Evolutionary conservation across 2,888 invertebrate species (phyloP).

Genomic region (Cepaea hortensis): DNA sequence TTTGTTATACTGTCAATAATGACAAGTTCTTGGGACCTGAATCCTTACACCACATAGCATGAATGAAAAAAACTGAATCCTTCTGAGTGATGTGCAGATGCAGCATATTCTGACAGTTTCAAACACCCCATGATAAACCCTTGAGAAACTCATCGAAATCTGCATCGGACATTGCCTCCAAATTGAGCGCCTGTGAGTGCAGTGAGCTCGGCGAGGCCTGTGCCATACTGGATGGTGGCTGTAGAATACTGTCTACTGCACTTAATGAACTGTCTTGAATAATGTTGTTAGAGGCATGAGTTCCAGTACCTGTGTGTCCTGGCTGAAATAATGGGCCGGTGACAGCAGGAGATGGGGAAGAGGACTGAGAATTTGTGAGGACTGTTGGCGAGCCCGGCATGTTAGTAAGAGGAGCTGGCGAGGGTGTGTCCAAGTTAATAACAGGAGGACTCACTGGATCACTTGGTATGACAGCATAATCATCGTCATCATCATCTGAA

Average conservation of each 20-base stretch:
- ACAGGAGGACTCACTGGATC: slow-evolving; percentile 56
- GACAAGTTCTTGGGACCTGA: too few species aligned
- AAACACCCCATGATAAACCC: slow-evolving; percentile 61
- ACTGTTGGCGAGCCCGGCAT: slow-evolving; percentile 45
- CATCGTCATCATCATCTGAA: slow-evolving; percentile 68
- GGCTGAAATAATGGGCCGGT: slow-evolving; percentile 27
- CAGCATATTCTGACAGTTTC: neutral
- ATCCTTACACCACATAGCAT: too few species aligned
- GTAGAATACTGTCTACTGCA: slow-evolving; percentile 44
- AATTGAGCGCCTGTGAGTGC: slow-evolving; percentile 50
- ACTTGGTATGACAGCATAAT: slow-evolving; percentile 42
- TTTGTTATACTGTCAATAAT: too few species aligned
- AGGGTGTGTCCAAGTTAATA: slow-evolving; percentile 62
- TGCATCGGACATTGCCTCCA: slow-evolving; percentile 59
- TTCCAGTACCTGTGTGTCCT: slow-evolving; percentile 12
- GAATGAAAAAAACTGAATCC: too few species aligned
- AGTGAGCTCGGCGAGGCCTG: slow-evolving; percentile 33
- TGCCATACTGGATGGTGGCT: slow-evolving; percentile 14
- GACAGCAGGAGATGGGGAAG: slow-evolving; percentile 41
- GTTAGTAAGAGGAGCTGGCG: slow-evolving; percentile 40
- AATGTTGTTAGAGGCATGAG: slow-evolving; percentile 26
- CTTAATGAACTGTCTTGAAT: slow-evolving; percentile 37
- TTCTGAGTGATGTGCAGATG: too few species aligned
- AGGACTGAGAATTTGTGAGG: slow-evolving; percentile 26
- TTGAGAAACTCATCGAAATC: slow-evolving; percentile 69